Evolutionary conservation across 2,113 vertebrate species (phyloP).

Genomic region (Thunnus maccoyii): DNA sequence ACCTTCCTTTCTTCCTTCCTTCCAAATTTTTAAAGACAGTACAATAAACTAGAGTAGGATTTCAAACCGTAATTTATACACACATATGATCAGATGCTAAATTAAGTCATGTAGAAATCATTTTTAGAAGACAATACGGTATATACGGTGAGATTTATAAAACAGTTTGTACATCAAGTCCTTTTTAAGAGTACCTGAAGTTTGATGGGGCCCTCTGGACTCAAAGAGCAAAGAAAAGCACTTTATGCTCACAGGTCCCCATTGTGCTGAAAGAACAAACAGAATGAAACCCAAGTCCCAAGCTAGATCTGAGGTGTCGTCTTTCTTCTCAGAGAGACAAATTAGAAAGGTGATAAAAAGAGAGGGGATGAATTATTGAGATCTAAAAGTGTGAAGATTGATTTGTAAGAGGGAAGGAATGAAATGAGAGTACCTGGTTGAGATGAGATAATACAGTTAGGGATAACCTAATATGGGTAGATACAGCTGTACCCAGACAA

Average conservation of each 20-base stretch:
- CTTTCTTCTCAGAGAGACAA: conserved; percentile 33
- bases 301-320: conserved; percentile 13
- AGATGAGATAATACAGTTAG: neutral
- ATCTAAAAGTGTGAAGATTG: neutral
- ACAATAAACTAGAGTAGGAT: neutral
- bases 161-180: neutral
- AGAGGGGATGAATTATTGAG: conserved; percentile 10
- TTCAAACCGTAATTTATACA: neutral
- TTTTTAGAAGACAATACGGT: too few species aligned
- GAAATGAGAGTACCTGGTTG: neutral
- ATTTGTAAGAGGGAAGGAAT: neutral
- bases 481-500: neutral
- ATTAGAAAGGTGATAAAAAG: conserved; percentile 7
- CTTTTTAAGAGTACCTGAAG: neutral
- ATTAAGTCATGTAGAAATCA: neutral
- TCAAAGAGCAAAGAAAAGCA: conserved; percentile 44
- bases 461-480: neutral
- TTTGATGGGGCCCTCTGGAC: conserved; percentile 46
- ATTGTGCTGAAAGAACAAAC: conserved; percentile 46
- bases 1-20: neutral
- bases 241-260: conserved; percentile 35
- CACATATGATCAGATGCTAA: neutral
- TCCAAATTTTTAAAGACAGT: neutral
- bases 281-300: conserved; percentile 14
- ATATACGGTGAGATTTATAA: conserved; percentile 13